Base-by-base conservation (phyloP, 2,888 invertebrate species). In the Drosophila borborema region DNA sequence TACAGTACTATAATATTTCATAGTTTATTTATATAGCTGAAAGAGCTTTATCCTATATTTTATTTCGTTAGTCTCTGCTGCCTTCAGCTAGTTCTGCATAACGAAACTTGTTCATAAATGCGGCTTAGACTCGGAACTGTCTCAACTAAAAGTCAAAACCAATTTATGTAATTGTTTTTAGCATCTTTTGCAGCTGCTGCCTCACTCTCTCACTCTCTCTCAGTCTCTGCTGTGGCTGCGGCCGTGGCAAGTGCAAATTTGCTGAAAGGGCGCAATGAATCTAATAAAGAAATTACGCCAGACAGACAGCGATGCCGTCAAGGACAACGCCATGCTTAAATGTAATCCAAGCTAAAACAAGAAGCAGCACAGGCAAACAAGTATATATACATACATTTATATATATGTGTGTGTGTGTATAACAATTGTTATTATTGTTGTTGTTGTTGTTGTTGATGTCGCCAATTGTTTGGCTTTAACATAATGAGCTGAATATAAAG, bases 401-500 rank as follows among this genome's bases (percentile, higher is more conserved):
- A 14, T 46, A 14, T 46, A 8, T 38, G 36, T 23, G 23, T 38
- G 28, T 12, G n/a, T 40, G 7, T 28, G 0, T 28, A 40, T 28
- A 40, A 5, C 7, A 55, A 61, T 53, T 62, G 53, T 48, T 49
- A 6, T 10, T 53, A 28, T 54, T 70, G 54, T 38, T 55, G 38
- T 46, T 53, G 34, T 54, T 70, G 54, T 38, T 55, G 38, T 46
- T 63, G 55, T 59, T 66, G 65, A 80, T 82, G 83, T 89, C 78
- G 86, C 75, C 89, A 89, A 79, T 82, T 80, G 78, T 77, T 74
- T 75, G 69, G 64, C 64, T 69, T 72, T 71, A 67, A 70, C 65
- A 82, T 88, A 86, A 86, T 86, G 90, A 90, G 85, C 84, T 81
- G 86, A 90, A 89, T 89, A 90, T 77, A 77, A 90, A 90, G 74